Evolutionary conservation across 2,797 vertebrate genomes (phyloP), one percentile per base, ranked within the genome.

Genomic region (Spondyliosoma cantharus): DNA sequence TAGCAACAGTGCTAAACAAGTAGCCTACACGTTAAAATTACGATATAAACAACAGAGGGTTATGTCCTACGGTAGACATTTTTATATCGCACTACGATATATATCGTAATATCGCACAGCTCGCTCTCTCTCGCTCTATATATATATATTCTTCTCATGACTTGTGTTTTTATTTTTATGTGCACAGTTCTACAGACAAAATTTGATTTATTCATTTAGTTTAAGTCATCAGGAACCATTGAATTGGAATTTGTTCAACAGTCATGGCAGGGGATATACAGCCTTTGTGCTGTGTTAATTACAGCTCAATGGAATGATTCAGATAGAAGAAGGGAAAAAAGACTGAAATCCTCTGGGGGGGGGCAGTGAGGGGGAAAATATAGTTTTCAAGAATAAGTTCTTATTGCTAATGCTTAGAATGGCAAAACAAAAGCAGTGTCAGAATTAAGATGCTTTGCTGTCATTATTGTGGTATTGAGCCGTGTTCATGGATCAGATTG

Each of bases 211-310:
- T 71, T 77, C 46, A 82, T 87, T 83, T 75, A 66, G 60, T 86
- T 71, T 49, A 69, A 85, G 65, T 74, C 72, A 77, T 76, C 62
- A 61, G 49, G 42, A 84, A 67, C 61, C 68, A 60, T 43, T 65
- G 82, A 81, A 76, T 80, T 84, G 50, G 46, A 78, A 74, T 86
- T 83, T 85, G 81, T 75, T 86, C 78, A 52, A 57, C 74, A 74
- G 70, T 78, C 53, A 59, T 61, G 52, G 50, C 62, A 37, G 20
- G 17, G 79, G 75, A 85, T 71, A 67, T 70, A 46, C 63, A 62
- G 66, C 53, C 60, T 86, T 86, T 89, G 76, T 86, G 64, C 43
- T 70, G 56, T 77, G 72, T 83, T 86, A 87, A 88, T 90, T 85
- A 86, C 68, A 78, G 73, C 71, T 78, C 69, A 82, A 79, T 78